phyloP scores from a whole-genome alignment of 2,113 vertebrate genomes.

The Protobothrops flavoviridis region DNA sequence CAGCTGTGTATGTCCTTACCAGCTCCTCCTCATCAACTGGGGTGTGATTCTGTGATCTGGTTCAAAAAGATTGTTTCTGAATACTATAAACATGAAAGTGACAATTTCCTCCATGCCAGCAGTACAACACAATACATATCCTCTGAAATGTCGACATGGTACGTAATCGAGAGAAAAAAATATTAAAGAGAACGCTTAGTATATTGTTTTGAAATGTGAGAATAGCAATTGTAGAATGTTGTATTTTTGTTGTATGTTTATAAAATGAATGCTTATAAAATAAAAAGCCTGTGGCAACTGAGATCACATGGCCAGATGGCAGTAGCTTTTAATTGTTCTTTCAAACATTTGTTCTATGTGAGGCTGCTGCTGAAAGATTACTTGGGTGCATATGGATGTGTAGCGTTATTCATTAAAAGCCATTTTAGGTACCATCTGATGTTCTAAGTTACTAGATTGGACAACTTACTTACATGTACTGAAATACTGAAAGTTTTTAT shows the following conservation, averaged over 20 bases:
- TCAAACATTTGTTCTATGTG: conserved; percentile 18
- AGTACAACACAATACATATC: conserved; percentile 1
- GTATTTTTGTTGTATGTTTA: conserved; percentile 51
- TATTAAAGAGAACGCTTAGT: conserved; percentile 20
- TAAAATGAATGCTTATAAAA: conserved; percentile 60
- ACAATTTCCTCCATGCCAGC: conserved; percentile 32
- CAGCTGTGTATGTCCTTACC: neutral
- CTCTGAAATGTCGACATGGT: neutral
- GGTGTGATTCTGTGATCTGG: conserved; percentile 17
- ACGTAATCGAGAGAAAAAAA: conserved; percentile 38
- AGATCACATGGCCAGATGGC: neutral
- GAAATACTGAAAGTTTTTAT: neutral
- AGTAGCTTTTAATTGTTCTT: neutral
- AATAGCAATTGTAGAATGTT: conserved; percentile 46
- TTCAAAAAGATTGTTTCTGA: conserved; percentile 30
- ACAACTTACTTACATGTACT: neutral
- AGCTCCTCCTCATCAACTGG: neutral
- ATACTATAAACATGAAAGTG: conserved; percentile 17
- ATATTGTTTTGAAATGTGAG: conserved; percentile 52
- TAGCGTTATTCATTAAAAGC: neutral
- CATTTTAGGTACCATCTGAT: neutral
- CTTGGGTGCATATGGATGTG: conserved; percentile 20
- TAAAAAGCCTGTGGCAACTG: conserved; percentile 28
- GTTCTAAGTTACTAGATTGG: conserved; percentile 2
- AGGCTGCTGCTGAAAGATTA: conserved; percentile 13